Evolutionary conservation across 2,888 invertebrate species (phyloP), one percentile per base, ranked within the genome.

Genomic region (Achlya flavicornis): DNA sequence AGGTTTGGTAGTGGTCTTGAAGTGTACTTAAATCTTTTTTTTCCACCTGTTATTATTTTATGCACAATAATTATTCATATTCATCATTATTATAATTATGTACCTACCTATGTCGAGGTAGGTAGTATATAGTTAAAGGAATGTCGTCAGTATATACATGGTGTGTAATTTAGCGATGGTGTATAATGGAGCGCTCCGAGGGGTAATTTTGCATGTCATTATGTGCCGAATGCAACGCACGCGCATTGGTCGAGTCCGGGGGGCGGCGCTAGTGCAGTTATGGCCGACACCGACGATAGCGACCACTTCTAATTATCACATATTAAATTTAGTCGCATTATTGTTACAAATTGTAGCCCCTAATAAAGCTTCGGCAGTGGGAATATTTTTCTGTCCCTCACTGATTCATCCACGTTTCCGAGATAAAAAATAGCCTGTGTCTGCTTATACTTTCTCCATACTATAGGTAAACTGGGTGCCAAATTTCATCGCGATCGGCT

Each of bases 121-220:
- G 14, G 7, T 58, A 14, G n/a, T 3, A 58, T n/a, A 58, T 58
- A 33, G 35, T 33, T n/a, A 58, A 32, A 58, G 14, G 19, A 35
- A 14, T 33, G 14, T 58, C 8, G 58, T n/a, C 41, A 19, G 26
- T 41, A 14, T 43, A 62, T 61, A 57, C 66, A 64, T 46, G 43
- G 53, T 53, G 66, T 72, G 73, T 78, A 80, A 83, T 83, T 80
- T 80, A 61, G 62, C 66, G 58, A 62, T 65, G 63, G 61, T 19
- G 19, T 26, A 26, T 26, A 26, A 26, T 26, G 26, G 26, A 26
- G 26, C 63, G 74, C 78, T 70, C 66, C 65, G 66, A 73, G 79
- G 73, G 76, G 72, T 80, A 83, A 85, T 86, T 85, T 82, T 76
- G 83, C 84, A 80, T 80, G 79, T 81, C 75, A 83, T 81, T 83